A percentile compares a stretch with the other conserved stretches of the same genome.
Evolutionary conservation across 2,888 invertebrate genomes (phyloP).

Genomic region (Drosophila sordidula): DNA sequence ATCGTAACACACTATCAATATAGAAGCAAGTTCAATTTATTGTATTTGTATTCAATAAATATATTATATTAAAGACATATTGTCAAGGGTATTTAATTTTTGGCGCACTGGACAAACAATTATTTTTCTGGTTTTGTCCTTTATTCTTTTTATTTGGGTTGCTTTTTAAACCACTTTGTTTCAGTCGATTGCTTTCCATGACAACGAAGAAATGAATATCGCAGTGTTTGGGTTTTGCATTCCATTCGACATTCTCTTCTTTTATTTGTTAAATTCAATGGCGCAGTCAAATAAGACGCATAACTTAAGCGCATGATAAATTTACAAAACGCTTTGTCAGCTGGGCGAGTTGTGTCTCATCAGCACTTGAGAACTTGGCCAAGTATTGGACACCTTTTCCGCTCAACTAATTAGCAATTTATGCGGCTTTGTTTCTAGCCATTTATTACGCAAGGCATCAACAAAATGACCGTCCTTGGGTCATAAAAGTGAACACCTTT

Average conservation of each 20-base stretch:
- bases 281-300: slow-evolving; percentile 24
- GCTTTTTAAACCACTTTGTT: slow-evolving; percentile 37
- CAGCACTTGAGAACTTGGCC: not conserved
- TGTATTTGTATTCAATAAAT: not conserved
- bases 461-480: slow-evolving; percentile 42
- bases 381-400: slow-evolving; percentile 36
- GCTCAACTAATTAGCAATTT: slow-evolving; percentile 74
- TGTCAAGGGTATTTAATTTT: not conserved
- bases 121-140: slow-evolving; percentile 1
- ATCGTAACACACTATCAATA: not conserved
- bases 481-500: slow-evolving; percentile 63
- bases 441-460: slow-evolving; percentile 54
- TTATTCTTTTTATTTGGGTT: not conserved
- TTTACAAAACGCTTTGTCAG: slow-evolving; percentile 57
- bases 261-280: slow-evolving; percentile 28
- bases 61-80: too few species aligned
- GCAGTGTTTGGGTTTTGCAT: slow-evolving; percentile 18
- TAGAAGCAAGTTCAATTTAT: too few species aligned
- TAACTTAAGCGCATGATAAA: slow-evolving; percentile 45
- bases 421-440: slow-evolving; percentile 49
- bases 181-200: slow-evolving; percentile 42
- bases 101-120: not conserved
- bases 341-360: slow-evolving; percentile 4
- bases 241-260: slow-evolving; percentile 10
- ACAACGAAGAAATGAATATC: slow-evolving; percentile 23